A percentile compares a stretch with the other conserved stretches of the same genome.
Conservation (phyloP, 2,797 vertebrate species). For the Gymnothorax reevesii region DNA sequence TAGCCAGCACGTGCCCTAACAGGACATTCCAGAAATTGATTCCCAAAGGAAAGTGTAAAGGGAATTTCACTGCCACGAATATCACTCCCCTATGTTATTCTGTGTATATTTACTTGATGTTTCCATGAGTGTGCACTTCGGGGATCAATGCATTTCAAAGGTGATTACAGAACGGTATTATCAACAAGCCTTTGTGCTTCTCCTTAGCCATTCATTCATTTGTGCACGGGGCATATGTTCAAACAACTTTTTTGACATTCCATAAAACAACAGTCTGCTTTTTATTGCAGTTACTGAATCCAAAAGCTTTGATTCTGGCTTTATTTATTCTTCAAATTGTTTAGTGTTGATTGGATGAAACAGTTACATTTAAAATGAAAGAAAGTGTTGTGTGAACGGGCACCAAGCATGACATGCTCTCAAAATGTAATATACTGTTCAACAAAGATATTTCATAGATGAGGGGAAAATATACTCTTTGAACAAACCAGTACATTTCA, state of each 20-base stretch:
- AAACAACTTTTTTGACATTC: background rate
- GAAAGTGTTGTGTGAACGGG: no score
- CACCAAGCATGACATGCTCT: background rate
- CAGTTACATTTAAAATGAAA: no score
- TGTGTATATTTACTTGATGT: background rate
- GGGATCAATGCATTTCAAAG: conserved; percentile 2
- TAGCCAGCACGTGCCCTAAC: background rate
- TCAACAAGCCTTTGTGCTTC: background rate
- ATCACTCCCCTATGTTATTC: background rate
- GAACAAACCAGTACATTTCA: background rate
- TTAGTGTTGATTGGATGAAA: no score
- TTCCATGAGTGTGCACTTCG: background rate
- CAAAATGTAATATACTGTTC: background rate
- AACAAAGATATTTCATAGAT: background rate
- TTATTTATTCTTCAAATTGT: background rate
- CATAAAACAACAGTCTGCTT: background rate
- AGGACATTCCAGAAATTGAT: background rate
- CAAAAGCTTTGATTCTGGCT: background rate
- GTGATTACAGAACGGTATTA: background rate
- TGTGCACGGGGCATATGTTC: background rate
- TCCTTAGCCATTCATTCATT: background rate
- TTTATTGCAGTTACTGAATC: background rate
- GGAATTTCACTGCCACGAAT: background rate
- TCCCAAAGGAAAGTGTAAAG: background rate
- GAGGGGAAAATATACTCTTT: background rate